Evolutionary conservation across 1,140 invertebrate species (phyloP).

Genomic region (Lamellibrachia luymesi): DNA sequence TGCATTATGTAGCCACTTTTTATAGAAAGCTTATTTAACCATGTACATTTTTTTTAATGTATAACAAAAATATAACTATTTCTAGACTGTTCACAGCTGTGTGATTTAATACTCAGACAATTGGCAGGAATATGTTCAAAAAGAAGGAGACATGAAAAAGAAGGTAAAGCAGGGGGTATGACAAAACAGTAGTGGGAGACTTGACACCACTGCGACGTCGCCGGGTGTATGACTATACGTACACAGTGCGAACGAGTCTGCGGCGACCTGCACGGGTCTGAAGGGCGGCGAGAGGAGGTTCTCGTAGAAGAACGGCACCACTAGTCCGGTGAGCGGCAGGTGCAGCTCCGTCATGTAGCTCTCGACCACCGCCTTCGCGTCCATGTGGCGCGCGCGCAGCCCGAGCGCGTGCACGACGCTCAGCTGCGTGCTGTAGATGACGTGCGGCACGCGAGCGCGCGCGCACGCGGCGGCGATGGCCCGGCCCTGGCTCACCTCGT

Average conservation of each 20-base stretch:
- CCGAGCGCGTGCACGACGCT: conserved; percentile 39
- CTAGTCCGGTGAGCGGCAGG: conserved; percentile 42
- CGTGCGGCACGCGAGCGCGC: conserved; percentile 37
- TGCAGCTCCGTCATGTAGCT: conserved; percentile 40
- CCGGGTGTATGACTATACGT: background rate
- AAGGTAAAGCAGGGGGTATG: background rate
- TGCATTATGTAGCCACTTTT: too few relatives aligned
- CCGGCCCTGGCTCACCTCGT: conserved; percentile 41
- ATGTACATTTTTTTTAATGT: too few relatives aligned
- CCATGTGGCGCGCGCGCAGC: conserved; percentile 42
- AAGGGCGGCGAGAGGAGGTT: conserved; percentile 37
- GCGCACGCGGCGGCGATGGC: conserved; percentile 45
- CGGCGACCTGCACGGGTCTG: conserved; percentile 30
- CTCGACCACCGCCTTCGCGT: conserved; percentile 49
- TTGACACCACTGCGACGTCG: background rate
- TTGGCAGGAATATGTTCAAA: too few relatives aligned
- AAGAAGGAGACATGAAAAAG: too few relatives aligned
- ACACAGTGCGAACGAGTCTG: background rate
- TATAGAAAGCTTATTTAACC: too few relatives aligned
- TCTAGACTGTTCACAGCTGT: too few relatives aligned
- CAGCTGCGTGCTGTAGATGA: conserved; percentile 49
- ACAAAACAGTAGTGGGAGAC: background rate
- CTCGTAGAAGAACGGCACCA: conserved; percentile 47
- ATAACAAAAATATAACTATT: too few relatives aligned
- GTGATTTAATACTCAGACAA: too few relatives aligned